Base-by-base conservation (phyloP, 1,140 invertebrate species). In the Tribolium madens region DNA sequence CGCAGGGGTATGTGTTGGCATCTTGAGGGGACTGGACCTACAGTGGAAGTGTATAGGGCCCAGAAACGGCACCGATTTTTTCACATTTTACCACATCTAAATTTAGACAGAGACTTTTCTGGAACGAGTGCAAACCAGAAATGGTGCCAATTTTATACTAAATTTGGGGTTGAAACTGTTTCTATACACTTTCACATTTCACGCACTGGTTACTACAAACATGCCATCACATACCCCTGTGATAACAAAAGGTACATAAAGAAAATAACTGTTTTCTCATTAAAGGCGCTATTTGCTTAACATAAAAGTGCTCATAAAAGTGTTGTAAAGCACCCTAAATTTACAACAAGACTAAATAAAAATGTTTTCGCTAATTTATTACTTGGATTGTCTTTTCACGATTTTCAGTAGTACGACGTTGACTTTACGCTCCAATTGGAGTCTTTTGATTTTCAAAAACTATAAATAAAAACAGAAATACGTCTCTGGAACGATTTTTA, bases 1-100 rank as follows among this genome's bases (percentile, higher is more conserved):
- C 87, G 83, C 90, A 91, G 90, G 92, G 93, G 93, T 94, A 95
- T 93, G 93, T 94, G 92, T 18, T 52, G 71, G 71, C 48, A 70
- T 70, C 42, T 70, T 15, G 12, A 17, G 13, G 64, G 15, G 33
- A 10, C 31, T 26, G 31, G 13, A 50, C 21, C 33, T 26, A 12
- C 52, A 57, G 57, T 64, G 57, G 57, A 64, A 64, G 57, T 64
- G 57, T 64, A 64, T 12, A 60, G 18, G 53, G 53, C 57, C 26
- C 1, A 42, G 53, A 64, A 33, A 18, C 9, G 12, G 6, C 17
- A 26, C 21, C 21, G 3, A 2, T 26, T 26, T 26, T 26, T 26
- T 5, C 0, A 3, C 6, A 4, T 26, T 1, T 5, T 5, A 4
- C 21, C 21, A 5, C 3, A 4, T 26, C 21, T 4, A 26, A 26